Conservation (phyloP, 2,113 vertebrate genomes). For the Halcyon senegalensis region DNA sequence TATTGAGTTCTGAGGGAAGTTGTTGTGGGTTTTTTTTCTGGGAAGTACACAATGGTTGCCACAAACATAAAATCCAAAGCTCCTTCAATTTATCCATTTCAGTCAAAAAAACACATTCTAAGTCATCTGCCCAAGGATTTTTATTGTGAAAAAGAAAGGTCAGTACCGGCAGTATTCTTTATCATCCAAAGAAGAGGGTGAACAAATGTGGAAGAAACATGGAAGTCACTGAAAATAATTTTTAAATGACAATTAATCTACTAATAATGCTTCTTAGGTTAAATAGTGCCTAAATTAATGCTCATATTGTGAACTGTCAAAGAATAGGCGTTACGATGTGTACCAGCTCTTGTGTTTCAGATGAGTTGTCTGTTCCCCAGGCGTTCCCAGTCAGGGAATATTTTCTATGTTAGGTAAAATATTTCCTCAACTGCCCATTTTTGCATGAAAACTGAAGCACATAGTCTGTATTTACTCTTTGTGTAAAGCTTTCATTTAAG, state of each 20-base stretch:
- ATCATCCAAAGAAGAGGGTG: background rate
- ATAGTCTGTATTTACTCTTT: background rate
- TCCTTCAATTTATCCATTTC: background rate
- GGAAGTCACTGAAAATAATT: background rate
- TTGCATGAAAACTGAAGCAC: background rate
- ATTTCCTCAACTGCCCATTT: slow-evolving; percentile 14
- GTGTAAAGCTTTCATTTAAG: slow-evolving; percentile 20
- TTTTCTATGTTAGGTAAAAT: background rate
- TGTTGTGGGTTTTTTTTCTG: background rate
- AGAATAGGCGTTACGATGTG: background rate
- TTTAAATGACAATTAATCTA: background rate
- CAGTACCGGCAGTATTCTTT: background rate
- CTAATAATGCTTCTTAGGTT: background rate
- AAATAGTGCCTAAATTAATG: background rate
- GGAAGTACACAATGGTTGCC: background rate
- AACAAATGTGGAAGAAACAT: background rate
- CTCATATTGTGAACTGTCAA: background rate
- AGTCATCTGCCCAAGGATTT: background rate
- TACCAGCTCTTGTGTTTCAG: background rate
- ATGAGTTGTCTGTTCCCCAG: background rate
- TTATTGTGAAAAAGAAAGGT: background rate
- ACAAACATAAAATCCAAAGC: background rate
- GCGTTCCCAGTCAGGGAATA: background rate
- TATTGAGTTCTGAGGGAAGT: background rate
- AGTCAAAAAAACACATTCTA: background rate